These are phyloP conservation scores for Drosophila mettleri DNA, from an alignment of 2,888 invertebrate genomes.

Conservation along the genomic window DNA sequence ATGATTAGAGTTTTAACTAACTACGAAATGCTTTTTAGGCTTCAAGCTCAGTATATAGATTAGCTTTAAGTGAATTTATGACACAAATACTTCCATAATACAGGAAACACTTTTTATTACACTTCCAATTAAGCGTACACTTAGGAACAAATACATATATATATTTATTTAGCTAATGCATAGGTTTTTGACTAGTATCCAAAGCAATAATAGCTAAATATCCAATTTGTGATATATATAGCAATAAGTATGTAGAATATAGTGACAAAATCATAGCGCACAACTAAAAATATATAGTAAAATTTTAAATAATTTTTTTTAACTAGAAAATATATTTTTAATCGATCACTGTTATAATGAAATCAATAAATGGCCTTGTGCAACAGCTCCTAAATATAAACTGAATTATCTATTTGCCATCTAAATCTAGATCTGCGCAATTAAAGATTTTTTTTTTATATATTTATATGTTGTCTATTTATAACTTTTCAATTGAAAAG, in stretches of 20 bases:
- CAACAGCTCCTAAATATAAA: conserved; percentile 6
- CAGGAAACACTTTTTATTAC: conserved; percentile 61
- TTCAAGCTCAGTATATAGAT: conserved; percentile 61
- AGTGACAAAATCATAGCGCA: conserved; percentile 66
- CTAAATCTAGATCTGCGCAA: conserved; percentile 4
- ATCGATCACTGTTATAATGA: conserved; percentile 29
- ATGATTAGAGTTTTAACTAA: conserved; percentile 13
- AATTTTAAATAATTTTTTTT: conserved; percentile 46
- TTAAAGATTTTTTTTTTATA: neutral
- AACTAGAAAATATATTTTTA: conserved; percentile 37
- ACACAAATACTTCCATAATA: conserved; percentile 67
- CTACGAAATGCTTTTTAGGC: conserved; percentile 63
- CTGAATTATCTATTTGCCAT: neutral
- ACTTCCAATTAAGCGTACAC: conserved; percentile 37
- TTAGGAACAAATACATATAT: conserved; percentile 33
- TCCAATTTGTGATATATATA: conserved; percentile 66
- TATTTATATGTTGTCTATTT: conserved; percentile 8
- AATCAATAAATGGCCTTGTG: conserved; percentile 8
- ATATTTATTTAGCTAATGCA: conserved; percentile 35
- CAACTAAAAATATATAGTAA: conserved; percentile 53
- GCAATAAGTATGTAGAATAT: conserved; percentile 34
- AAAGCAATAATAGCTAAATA: conserved; percentile 42
- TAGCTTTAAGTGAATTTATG: conserved; percentile 45
- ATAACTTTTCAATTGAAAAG: neutral
- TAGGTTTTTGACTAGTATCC: conserved; percentile 64